A percentile compares a stretch with the other conserved stretches of the same genome.
Conservation (phyloP, 2,113 vertebrate genomes). For the Sinosuthora webbiana region DNA sequence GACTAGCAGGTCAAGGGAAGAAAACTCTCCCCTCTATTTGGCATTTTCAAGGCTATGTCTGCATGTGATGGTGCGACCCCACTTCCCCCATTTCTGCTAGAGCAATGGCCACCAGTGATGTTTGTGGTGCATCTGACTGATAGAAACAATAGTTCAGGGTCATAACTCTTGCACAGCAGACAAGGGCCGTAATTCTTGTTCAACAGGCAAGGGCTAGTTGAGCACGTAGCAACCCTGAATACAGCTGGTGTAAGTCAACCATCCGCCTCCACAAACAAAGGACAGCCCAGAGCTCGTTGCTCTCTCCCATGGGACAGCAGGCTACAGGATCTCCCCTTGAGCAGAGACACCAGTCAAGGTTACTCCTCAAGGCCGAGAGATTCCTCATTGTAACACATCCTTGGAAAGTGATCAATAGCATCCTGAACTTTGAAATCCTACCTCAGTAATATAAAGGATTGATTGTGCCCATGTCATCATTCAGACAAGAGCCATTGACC, state of each 20-base stretch:
- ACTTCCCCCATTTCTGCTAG: background rate
- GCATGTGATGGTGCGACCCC: no score
- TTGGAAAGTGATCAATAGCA: background rate
- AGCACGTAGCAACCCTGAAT: background rate
- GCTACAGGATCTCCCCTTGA: background rate
- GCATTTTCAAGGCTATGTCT: background rate
- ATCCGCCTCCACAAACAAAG: background rate
- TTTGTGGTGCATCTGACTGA: background rate
- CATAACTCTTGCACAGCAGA: background rate
- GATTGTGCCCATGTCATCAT: background rate
- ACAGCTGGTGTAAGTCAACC: background rate
- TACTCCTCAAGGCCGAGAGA: background rate
- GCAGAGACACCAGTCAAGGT: background rate
- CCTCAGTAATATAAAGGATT: background rate
- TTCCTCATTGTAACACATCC: background rate
- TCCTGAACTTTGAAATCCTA: background rate
- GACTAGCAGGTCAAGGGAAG: background rate
- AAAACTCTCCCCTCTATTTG: background rate
- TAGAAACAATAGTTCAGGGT: background rate
- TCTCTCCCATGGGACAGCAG: background rate
- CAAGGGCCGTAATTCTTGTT: background rate
- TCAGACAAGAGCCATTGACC: background rate
- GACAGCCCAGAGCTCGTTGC: background rate
- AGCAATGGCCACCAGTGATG: background rate
- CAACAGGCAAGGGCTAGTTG: background rate